Evolutionary conservation across 2,888 invertebrate species (phyloP), one percentile per base, ranked within the genome.

Genomic region (Drosophila cognata): DNA sequence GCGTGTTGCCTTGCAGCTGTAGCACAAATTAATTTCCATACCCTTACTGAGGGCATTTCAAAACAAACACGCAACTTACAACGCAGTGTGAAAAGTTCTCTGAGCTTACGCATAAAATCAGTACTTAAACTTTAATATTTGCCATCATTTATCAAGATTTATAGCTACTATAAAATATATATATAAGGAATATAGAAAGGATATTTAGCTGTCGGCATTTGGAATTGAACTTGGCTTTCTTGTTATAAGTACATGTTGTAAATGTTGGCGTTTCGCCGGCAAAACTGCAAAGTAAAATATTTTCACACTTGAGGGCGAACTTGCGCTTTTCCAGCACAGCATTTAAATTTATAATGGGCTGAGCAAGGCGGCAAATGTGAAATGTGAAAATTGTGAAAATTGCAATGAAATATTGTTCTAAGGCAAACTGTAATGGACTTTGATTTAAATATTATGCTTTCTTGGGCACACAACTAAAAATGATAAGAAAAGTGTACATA

Each of bases 1-100:
- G 66, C 61, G 33, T 59, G 51, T 1, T 58, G 68, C 64, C 58
- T 51, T 36, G 10, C 36, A 70, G 65, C 56, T 66, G 43, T 33
- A 57, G 43, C 25, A 33, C 25, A 84, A 84, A 86, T 84, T 74
- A 84, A 84, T 78, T 77, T 71, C 2, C n/a, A 66, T 66, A 51
- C 74, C 18, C 74, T 66, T 10, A 31, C 52, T 8, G 1, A 21
- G 58, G 11, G 46, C 10, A 35, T 51, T 28, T 36, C 13, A 25
- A 1, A 5, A 25, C 16, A 33, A 13, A 2, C n/a, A 38, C 2
- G 6, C 11, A 36, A 41, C 21, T 18, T 25, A 31, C 5, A 21
- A 7, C 18, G 2, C 31, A 52, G 29, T 16, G 8, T 1, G 46
- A 46, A 16, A 2, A 25, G 8, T 46, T 16, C 7, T 4, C 16